Conservation (phyloP, 2,113 vertebrate genomes). For the Nymphicus hollandicus region DNA sequence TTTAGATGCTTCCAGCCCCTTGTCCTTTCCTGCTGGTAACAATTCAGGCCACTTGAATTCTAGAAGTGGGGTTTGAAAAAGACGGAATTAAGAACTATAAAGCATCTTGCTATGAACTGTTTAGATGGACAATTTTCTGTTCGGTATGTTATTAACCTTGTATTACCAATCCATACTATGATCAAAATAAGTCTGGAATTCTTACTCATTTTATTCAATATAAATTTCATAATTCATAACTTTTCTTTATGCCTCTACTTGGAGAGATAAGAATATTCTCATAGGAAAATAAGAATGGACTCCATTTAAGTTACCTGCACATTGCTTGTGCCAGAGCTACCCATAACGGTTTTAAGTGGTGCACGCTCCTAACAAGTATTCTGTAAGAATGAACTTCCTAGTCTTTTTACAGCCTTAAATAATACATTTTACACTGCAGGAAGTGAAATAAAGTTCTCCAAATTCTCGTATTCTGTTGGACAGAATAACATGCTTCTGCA, state of each 20-base stretch:
- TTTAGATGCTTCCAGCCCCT: not conserved
- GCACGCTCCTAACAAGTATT: not conserved
- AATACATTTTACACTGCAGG: not conserved
- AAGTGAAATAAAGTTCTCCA: not conserved
- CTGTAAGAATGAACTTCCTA: not conserved
- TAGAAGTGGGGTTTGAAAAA: not conserved
- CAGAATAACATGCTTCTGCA: not conserved
- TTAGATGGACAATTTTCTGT: not conserved
- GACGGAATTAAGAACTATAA: not conserved
- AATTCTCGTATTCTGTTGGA: not conserved
- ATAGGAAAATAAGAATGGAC: not conserved
- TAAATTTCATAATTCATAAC: not conserved
- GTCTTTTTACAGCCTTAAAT: not conserved
- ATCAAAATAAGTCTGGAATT: not conserved
- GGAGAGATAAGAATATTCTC: not conserved
- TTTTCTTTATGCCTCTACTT: not conserved
- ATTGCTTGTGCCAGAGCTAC: not conserved
- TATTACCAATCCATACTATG: not conserved
- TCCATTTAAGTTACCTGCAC: not conserved
- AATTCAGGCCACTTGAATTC: constrained; percentile 20
- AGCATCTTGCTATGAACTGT: not conserved
- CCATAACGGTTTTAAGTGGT: not conserved
- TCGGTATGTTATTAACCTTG: not conserved
- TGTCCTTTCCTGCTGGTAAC: not conserved
- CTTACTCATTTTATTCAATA: not conserved